Conservation (phyloP, 1,140 invertebrate species). For the Reticulitermes speratus region DNA sequence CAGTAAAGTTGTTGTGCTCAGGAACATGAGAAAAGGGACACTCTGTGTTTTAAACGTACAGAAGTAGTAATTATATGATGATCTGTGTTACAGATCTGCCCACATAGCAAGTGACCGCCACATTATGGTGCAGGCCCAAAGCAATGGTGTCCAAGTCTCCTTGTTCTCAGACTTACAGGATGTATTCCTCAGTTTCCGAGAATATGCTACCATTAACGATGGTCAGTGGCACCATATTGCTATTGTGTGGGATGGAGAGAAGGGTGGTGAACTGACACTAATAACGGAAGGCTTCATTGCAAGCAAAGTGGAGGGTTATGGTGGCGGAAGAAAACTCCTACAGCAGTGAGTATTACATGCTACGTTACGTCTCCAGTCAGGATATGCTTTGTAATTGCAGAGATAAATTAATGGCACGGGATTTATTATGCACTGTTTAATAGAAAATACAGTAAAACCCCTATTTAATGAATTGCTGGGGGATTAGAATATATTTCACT, state of each 20-base stretch:
- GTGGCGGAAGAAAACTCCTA: constrained; percentile 72
- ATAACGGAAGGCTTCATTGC: constrained; percentile 92
- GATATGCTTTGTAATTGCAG: no score
- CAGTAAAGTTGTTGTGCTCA: no score
- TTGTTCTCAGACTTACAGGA: constrained; percentile 85
- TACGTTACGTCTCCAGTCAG: neutral
- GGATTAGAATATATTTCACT: no score
- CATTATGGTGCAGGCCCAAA: constrained; percentile 84
- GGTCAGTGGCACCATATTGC: constrained; percentile 97
- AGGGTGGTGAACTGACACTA: constrained; percentile 78
- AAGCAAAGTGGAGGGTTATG: constrained; percentile 83
- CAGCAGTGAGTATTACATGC: constrained; percentile 65
- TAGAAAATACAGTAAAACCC: no score
- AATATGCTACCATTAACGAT: constrained; percentile 92
- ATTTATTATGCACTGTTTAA: no score
- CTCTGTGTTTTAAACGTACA: no score
- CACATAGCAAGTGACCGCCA: constrained; percentile 77
- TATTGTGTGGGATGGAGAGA: constrained; percentile 86
- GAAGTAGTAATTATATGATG: no score
- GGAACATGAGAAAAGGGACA: no score
- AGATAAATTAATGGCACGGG: no score
- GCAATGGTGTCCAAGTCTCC: constrained; percentile 84
- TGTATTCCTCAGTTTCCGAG: constrained; percentile 85
- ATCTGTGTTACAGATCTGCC: constrained; percentile 20
- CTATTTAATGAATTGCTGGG: no score